A percentile compares a stretch with the other conserved stretches of the same genome.
Conservation (phyloP, 2,888 invertebrate genomes). For the Eilema griseolum region DNA sequence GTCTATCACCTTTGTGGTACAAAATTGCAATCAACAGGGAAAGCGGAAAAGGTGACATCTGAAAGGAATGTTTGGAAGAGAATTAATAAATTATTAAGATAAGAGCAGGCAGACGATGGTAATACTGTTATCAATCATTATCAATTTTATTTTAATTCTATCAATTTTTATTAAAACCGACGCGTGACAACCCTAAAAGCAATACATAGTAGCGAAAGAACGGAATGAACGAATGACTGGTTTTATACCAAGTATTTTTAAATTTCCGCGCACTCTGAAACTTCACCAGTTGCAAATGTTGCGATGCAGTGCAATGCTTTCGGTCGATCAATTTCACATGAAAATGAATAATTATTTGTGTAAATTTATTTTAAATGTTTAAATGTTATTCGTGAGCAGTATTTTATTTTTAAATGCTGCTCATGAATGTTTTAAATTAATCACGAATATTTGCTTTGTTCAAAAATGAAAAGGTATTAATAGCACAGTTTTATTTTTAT, state of each 20-base stretch:
- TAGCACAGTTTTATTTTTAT: not conserved
- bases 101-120: not conserved
- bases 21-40: not conserved
- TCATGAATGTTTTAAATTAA: not conserved
- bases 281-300: constrained; percentile 24
- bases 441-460: constrained; percentile 7
- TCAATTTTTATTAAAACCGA: not conserved
- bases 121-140: not conserved
- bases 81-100: not conserved
- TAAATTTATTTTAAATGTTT: constrained; percentile 11
- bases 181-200: constrained; percentile 49
- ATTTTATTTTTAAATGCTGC: constrained; percentile 5
- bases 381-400: not conserved
- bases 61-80: not conserved
- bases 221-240: constrained; percentile 54
- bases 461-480: not conserved
- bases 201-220: constrained; percentile 48
- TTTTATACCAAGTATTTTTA: constrained; percentile 59
- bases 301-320: constrained; percentile 28
- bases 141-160: not conserved
- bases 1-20: too few relatives aligned
- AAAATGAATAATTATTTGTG: constrained; percentile 30
- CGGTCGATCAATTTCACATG: constrained; percentile 31
- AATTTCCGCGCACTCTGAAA: constrained; percentile 51
- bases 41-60: not conserved